Percentiles rank a stretch among this genome's conserved stretches.
phyloP scores from a whole-genome alignment of 1,140 invertebrate species.

The Trachymyrmex cornetzi region DNA sequence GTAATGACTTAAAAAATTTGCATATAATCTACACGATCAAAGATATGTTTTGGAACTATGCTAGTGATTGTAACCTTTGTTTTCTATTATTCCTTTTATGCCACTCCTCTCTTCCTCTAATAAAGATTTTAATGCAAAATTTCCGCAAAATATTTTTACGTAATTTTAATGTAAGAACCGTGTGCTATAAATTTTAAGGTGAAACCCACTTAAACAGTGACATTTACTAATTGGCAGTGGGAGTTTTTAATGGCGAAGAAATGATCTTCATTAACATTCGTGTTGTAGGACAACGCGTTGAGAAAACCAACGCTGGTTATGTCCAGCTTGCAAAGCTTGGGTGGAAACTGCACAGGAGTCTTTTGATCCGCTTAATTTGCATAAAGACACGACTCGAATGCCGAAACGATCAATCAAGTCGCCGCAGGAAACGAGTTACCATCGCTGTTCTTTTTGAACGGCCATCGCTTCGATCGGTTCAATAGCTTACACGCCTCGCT shows the following conservation, averaged over 20 bases:
- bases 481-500: constrained; percentile 46
- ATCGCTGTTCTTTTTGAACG: constrained; percentile 30
- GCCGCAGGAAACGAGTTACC: constrained; percentile 47
- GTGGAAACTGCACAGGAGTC: constrained; percentile 58
- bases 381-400: constrained; percentile 70
- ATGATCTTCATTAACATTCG: constrained; percentile 68
- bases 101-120: not conserved
- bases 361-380: constrained; percentile 78
- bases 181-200: not conserved
- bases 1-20: not conserved
- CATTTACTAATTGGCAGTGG: not conserved
- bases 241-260: not conserved
- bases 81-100: not conserved
- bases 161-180: not conserved
- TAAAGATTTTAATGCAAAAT: not conserved
- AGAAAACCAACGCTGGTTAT: constrained; percentile 40
- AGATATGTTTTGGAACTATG: not conserved
- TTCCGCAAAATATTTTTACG: not conserved
- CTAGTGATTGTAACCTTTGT: not conserved
- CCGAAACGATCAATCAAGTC: constrained; percentile 78
- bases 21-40: constrained; percentile 4
- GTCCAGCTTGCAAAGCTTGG: constrained; percentile 61
- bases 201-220: not conserved
- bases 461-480: constrained; percentile 46
- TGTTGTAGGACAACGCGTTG: constrained; percentile 49